Base-by-base conservation (phyloP, 2,113 vertebrate genomes). In the Willisornis vidua region DNA sequence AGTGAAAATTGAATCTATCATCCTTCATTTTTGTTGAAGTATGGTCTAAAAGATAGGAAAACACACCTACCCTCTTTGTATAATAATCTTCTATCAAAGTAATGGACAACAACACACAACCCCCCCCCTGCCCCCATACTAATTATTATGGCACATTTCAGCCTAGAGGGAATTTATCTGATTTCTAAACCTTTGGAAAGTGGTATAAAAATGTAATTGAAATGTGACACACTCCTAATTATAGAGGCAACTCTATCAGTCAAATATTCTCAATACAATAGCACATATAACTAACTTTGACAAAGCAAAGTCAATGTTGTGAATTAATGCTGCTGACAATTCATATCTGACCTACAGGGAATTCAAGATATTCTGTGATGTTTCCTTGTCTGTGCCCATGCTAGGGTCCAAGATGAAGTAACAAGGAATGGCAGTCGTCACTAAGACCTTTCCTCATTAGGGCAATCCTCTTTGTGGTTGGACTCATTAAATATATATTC, bases 181-280 rank as follows among this genome's bases (percentile, higher is more conserved):
- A 92, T 86, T 89, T 92, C 77, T 88, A 90, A 66, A 57, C 29
- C 55, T 84, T 74, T 77, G 17, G 49, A 88, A 95, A 93, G 6
- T 70, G 18, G 12, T 81, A 71, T 92, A 61, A 77, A 90, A 93
- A 77, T 80, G 35, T 74, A 93, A 88, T 59, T 94, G 67, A 93
- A 93, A 94, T 63, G 33, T 66, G 88, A 74, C 88, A 94, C 80
- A 77, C n/a, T 92, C 48, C 57, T 92, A 90, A 93, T 87, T 95
- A 94, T 77, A 84, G 33, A 90, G 24, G 45, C 80, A 93, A 93
- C 83, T 1, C 0, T 67, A 92, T 78, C 61, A 90, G 76, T 94
- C 88, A 97, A 89, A 84, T 94, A 84, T 67, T 90, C 68, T 93
- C 48, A 90, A 95, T 31, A 91, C 24, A 85, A 78, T 41, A 87